Evolutionary conservation across 1,140 invertebrate genomes (phyloP).

Genomic region (Condylostylus longicornis): DNA sequence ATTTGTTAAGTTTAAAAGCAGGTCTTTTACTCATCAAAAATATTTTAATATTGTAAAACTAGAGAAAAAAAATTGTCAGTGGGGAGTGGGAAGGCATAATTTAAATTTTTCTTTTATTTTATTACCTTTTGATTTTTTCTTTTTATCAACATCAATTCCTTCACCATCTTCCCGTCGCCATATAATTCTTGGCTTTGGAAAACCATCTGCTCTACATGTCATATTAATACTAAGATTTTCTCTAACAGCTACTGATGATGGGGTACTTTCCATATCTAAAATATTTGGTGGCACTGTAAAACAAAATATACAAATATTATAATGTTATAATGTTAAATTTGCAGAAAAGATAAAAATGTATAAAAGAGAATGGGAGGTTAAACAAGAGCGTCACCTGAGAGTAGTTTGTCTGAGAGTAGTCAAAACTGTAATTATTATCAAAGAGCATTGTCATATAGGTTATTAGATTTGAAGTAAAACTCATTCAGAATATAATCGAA

Average conservation of each 20-base stretch:
- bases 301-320: neutral
- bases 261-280: constrained; percentile 65
- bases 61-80: neutral
- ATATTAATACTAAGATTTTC: constrained; percentile 83
- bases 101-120: neutral
- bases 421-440: too few species aligned
- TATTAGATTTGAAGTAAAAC: too few species aligned
- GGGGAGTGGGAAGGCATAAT: too few species aligned
- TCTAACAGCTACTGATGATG: constrained; percentile 71
- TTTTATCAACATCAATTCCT: constrained; percentile 59
- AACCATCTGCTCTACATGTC: constrained; percentile 75
- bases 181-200: constrained; percentile 72
- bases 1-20: too few species aligned
- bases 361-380: too few species aligned
- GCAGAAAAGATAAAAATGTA: too few species aligned
- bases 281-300: constrained; percentile 74
- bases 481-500: too few species aligned
- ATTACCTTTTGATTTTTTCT: constrained; percentile 55
- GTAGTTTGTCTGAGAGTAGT: too few species aligned
- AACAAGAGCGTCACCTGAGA: too few species aligned
- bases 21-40: too few species aligned
- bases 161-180: constrained; percentile 83
- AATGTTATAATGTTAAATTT: neutral
- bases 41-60: too few species aligned
- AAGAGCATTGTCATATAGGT: too few species aligned